Base-by-base conservation (phyloP, 2,888 invertebrate genomes). In the Isoperla grammatica region DNA sequence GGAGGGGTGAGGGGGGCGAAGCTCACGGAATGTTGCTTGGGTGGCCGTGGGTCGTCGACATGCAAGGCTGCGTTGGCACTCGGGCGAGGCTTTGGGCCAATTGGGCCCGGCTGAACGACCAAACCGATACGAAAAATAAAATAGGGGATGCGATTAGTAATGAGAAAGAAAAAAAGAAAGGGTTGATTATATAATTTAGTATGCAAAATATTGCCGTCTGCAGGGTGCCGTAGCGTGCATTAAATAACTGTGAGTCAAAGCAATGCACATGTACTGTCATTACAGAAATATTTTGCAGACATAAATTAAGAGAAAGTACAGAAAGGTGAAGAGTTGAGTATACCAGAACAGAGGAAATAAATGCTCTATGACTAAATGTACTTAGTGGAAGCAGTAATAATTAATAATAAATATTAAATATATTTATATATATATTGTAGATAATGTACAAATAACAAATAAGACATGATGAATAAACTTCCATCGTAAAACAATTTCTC, bases 21-120 rank as follows among this genome's bases (percentile, higher is more conserved):
- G 70, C 80, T 79, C 13, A 80, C 70, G 17, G 76, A 73, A 39
- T 81, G 80, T 50, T 79, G 79, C 48, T 69, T 63, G 69, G 78
- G 78, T 35, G 71, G 67, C 63, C 77, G 78, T 29, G 76, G 68
- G 63, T 65, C 63, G 54, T 67, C 61, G 46, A 61, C 37, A 39
- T 53, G 35, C 12, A 53, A 37, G 15, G 53, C 53, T 11, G 53
- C 39, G 37, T 53, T 37, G 15, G 46, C 59, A 37, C 49, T 59
- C 45, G 59, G 43, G 35, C 39, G 60, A 45, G 62, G 54, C 54
- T 49, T 53, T 40, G 45, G 43, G 29, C 60, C 57, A 49, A 57
- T 56, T 56, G 62, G 60, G 46, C 60, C 60, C 49, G 64, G 59
- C 64, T 64, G 60, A 40, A 48, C 45, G 35, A 49, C 29, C 50